A percentile compares a stretch with the other conserved stretches of the same genome.
These are phyloP conservation scores for Epinotia nisella DNA, from an alignment of 2,888 invertebrate species.

Conservation along the genomic window DNA sequence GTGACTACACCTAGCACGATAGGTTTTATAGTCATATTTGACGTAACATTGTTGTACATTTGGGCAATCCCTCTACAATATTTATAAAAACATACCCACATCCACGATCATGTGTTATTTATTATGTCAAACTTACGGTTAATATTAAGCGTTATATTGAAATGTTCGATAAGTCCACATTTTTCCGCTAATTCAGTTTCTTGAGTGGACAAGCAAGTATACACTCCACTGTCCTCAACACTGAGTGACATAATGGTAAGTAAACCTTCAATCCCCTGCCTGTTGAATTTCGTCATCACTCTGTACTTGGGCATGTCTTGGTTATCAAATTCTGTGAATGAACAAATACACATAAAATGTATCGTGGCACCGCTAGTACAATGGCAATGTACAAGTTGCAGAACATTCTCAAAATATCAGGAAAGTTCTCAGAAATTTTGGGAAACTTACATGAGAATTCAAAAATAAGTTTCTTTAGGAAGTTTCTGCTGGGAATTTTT, in stretches of 20 bases:
- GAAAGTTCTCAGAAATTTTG: too few species aligned
- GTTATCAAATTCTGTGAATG: constrained; percentile 27
- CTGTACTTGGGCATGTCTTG: constrained; percentile 60
- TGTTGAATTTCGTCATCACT: constrained; percentile 69
- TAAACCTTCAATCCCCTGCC: constrained; percentile 68
- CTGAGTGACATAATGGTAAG: constrained; percentile 66
- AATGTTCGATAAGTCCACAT: constrained; percentile 53
- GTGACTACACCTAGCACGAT: too few species aligned
- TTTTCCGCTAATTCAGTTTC: constrained; percentile 54
- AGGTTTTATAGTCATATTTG: too few species aligned
- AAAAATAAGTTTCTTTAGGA: too few species aligned
- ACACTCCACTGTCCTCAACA: constrained; percentile 65
- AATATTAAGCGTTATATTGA: constrained; percentile 67
- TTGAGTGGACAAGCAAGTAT: constrained; percentile 66
- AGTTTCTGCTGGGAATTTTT: too few species aligned
- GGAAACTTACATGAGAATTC: too few species aligned
- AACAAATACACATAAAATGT: neutral
- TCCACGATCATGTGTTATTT: neutral
- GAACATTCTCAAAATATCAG: too few species aligned
- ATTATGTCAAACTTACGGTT: constrained; percentile 66
- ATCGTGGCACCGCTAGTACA: too few species aligned
- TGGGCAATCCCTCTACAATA: neutral
- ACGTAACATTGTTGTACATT: too few species aligned
- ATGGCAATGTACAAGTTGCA: too few species aligned
- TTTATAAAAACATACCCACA: neutral